Evolutionary conservation across 2,113 vertebrate species (phyloP).

Genomic region (Rhabdornis inornatus): DNA sequence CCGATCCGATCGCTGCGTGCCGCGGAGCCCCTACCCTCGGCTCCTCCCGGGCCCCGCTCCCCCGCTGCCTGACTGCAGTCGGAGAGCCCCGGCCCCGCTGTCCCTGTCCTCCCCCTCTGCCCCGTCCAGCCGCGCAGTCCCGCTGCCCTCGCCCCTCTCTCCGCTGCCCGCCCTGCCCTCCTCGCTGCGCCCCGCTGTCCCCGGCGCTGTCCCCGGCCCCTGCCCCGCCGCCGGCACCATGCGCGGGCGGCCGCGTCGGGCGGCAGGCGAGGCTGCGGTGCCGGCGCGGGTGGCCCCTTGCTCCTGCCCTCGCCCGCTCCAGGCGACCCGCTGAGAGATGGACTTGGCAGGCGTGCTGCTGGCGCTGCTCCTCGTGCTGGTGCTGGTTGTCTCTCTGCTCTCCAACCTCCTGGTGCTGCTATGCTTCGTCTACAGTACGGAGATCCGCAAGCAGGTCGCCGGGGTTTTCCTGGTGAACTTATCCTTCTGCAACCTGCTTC

Average conservation of each 20-base stretch:
- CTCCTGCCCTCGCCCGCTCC: conserved; percentile 40
- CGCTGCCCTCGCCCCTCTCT: not conserved
- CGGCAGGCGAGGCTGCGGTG: conserved; percentile 44
- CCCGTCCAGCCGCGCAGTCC: not conserved
- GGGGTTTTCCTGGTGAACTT: conserved; percentile 78
- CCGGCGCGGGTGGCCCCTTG: not conserved
- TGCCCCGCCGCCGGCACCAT: not conserved
- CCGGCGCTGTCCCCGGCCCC: not conserved
- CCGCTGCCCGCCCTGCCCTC: not conserved
- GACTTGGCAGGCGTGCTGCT: conserved; percentile 77
- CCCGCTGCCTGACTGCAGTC: conserved; percentile 67
- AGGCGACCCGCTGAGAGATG: conserved; percentile 70
- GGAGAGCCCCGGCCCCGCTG: not conserved
- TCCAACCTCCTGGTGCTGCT: conserved; percentile 79
- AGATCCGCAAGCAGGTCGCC: conserved; percentile 76
- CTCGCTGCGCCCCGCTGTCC: not conserved
- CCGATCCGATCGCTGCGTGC: not conserved
- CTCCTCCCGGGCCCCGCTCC: not conserved
- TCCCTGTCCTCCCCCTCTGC: not conserved
- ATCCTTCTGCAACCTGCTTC: conserved; percentile 80
- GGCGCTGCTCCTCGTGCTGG: conserved; percentile 73
- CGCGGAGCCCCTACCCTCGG: no score
- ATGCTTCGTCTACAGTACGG: conserved; percentile 76
- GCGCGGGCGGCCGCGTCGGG: not conserved
- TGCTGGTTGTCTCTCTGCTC: conserved; percentile 72